A percentile compares a stretch with the other conserved stretches of the same genome.
phyloP scores from a whole-genome alignment of 2,797 vertebrate genomes.

The Helarctos malayanus region DNA sequence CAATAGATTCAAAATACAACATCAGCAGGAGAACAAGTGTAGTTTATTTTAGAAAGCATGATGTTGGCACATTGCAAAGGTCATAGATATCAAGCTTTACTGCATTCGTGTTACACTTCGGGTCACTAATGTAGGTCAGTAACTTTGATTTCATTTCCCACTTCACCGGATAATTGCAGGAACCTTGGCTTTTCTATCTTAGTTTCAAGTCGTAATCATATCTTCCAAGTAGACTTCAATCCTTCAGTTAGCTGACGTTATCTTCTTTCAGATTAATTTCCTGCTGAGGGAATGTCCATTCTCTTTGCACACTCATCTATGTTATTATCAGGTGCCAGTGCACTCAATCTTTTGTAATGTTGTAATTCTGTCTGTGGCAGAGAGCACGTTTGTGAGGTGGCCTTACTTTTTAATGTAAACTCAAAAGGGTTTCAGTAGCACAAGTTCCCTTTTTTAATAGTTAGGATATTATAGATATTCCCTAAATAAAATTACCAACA shows the following conservation, averaged over 20 bases:
- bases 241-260: conserved; percentile 12
- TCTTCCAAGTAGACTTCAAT: neutral
- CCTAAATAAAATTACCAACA: conserved; percentile 7
- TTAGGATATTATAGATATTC: neutral
- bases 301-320: conserved; percentile 10
- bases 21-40: neutral
- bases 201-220: conserved; percentile 28
- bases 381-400: neutral
- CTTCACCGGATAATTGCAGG: conserved; percentile 22
- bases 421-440: neutral
- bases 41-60: conserved; percentile 15
- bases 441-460: neutral
- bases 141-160: conserved; percentile 56
- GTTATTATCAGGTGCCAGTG: neutral
- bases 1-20: neutral
- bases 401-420: conserved; percentile 9
- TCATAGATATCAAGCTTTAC: conserved; percentile 14
- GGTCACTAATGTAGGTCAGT: conserved; percentile 40
- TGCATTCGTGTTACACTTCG: neutral
- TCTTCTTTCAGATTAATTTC: conserved; percentile 35
- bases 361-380: neutral
- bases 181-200: neutral
- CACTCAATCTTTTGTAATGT: neutral
- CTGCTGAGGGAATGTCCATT: neutral
- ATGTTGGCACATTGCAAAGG: neutral